Base-by-base conservation (phyloP, 2,888 invertebrate species). In the Andrena trimmerana region DNA sequence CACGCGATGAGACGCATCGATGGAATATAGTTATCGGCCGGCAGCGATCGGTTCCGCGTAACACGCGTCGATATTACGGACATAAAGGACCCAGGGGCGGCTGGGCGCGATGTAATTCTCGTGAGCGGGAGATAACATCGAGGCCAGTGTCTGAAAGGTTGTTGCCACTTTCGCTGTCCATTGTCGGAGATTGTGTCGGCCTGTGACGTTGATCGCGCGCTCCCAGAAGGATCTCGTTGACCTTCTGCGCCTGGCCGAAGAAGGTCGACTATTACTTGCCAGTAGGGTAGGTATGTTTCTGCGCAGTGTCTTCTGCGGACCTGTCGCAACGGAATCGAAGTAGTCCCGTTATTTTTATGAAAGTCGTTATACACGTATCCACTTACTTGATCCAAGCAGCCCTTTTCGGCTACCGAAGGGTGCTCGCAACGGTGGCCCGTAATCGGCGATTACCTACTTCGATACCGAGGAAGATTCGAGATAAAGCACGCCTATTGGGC, bases 1-100 rank as follows among this genome's bases (percentile, higher is more conserved):
- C 42, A 42, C 67, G 66, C 72, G 73, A 50, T 60, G 36, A 73
- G 31, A 16, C 72, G 81, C 84, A 82, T 75, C 78, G 78, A 84
- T 67, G 84, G 83, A 78, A 84, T 79, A 85, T 85, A 86, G 89
- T 86, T 89, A 89, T 89, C 88, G 84, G 59, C 27, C 72, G 65
- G 67, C 74, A 36, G 77, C 78, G 81, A 88, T 89, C 89, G 81
- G 76, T 67, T 42, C 75, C 77, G 85, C 80, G 81, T 81, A 86
- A 89, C 89, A 84, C 86, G 84, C 86, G 86, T 79, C 81, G 84
- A 89, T 89, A 89, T 89, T 89, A 76, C 82, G 65, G 52, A 59
- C 82, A 77, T 89, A 89, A 89, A 89, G 83, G 89, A 67, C 76
- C 75, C 66, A 73, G 57, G 52, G 24, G 20, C 81, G 75, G 48